A percentile compares a stretch with the other conserved stretches of the same genome.
phyloP scores from a whole-genome alignment of 2,113 vertebrate genomes.

The Geococcyx californianus region DNA sequence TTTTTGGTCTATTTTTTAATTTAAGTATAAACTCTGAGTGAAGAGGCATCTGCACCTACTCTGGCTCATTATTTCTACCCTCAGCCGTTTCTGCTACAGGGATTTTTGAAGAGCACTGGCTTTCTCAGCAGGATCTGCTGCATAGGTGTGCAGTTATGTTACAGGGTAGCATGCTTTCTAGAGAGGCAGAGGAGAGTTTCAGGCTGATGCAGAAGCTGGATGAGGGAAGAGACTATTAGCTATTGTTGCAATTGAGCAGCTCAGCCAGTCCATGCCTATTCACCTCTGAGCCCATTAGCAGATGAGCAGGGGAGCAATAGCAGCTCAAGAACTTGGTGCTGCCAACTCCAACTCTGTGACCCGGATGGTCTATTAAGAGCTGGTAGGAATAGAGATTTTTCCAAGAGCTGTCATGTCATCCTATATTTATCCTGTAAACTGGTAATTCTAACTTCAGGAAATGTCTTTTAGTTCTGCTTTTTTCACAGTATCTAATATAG shows the following conservation, averaged over 20 bases:
- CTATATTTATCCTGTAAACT: background rate
- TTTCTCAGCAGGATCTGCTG: background rate
- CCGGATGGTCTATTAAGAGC: background rate
- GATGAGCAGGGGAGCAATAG: background rate
- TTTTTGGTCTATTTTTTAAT: background rate
- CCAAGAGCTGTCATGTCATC: background rate
- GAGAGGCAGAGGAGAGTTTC: background rate
- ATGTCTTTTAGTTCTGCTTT: background rate
- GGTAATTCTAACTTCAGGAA: background rate
- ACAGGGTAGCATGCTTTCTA: background rate
- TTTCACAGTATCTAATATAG: background rate
- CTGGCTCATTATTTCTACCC: background rate
- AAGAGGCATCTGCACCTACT: background rate
- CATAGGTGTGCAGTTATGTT: background rate
- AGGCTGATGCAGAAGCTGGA: background rate
- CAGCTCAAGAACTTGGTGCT: background rate
- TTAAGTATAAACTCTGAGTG: background rate
- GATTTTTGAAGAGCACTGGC: background rate
- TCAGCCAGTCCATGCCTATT: background rate
- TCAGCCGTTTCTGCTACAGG: background rate
- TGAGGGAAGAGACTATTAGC: background rate
- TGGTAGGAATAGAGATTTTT: background rate
- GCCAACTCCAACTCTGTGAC: background rate
- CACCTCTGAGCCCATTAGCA: background rate
- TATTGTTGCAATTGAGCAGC: background rate